Evolutionary conservation across 2,888 invertebrate species (phyloP), one percentile per base, ranked within the genome.

Genomic region (Gortyna flavago): DNA sequence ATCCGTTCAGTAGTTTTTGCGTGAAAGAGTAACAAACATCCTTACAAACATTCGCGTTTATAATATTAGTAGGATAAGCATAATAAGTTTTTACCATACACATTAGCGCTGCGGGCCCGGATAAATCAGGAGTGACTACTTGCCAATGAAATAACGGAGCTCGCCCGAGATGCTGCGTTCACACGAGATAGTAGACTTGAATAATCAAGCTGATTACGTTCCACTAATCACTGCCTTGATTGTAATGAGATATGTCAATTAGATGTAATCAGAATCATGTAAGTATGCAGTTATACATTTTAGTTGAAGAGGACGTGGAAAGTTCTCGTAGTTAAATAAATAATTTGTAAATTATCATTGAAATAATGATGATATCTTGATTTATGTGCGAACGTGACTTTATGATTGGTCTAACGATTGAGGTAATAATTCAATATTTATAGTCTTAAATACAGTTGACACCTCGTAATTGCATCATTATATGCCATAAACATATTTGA

Each of bases 81-180:
- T 89, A 91, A 92, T 91, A 92, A 85, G 85, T 89, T 89, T 91
- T 90, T 89, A 87, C 86, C 86, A 85, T 87, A 88, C 84, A 82
- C 86, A 88, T 89, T 88, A 85, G 72, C 75, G 86, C 89, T 87
- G 51, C 79, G 61, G 83, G 90, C 81, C 72, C 57, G 90, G 91
- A 92, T 93, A 93, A 93, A 93, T 93, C 93, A 92, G 90, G 87
- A 84, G 79, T 75, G 89, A 90, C 91, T 88, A 89, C 89, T 90
- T 91, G 90, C 90, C 91, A 89, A 91, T 92, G 91, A 88, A 88
- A 86, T 94, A 94, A 93, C 93, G 93, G 93, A 85, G 83, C 77
- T 74, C 73, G 70, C 72, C 79, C 79, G 71, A 81, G 70, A 70
- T 86, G 90, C 88, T 82, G 69, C 78, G 88, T 92, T 93, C 80